A percentile compares a stretch with the other conserved stretches of the same genome.
These are phyloP conservation scores for Coenobita brevimanus DNA, from an alignment of 1,140 invertebrate genomes.

Conservation along the genomic window DNA sequence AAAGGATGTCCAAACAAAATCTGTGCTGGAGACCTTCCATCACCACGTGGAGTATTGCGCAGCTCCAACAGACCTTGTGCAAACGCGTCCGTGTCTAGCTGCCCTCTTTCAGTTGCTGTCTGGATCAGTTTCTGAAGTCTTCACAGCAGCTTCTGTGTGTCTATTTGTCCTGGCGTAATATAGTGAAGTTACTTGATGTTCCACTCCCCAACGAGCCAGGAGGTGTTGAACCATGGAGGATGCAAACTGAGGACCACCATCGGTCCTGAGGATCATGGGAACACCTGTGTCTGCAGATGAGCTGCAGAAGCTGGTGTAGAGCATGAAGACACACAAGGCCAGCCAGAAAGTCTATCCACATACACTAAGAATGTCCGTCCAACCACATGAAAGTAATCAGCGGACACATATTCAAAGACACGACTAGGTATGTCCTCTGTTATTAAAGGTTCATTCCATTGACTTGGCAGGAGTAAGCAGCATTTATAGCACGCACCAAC, in stretches of 20 bases:
- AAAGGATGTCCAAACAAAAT: conserved; percentile 21
- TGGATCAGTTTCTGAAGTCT: conserved; percentile 12
- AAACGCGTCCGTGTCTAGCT: neutral
- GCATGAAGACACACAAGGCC: conserved; percentile 8
- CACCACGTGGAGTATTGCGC: conserved; percentile 25
- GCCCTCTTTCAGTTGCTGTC: neutral
- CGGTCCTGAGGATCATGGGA: conserved; percentile 10
- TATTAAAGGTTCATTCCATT: conserved; percentile 9
- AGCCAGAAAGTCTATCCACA: conserved; percentile 23
- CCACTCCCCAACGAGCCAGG: conserved; percentile 19
- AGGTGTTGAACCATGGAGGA: neutral
- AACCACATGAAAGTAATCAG: conserved; percentile 30
- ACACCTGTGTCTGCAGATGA: conserved; percentile 16
- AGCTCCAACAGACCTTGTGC: conserved; percentile 26
- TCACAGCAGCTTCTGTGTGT: conserved; percentile 2
- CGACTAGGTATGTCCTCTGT: neutral
- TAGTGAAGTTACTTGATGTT: conserved; percentile 15
- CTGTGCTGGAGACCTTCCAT: conserved; percentile 51
- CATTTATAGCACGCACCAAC: neutral
- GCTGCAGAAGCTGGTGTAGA: neutral
- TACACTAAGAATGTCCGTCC: conserved; percentile 30
- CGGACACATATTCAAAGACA: conserved; percentile 32
- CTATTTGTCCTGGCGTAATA: conserved; percentile 13
- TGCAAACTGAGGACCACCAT: conserved; percentile 13
- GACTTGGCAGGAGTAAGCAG: neutral